Evolutionary conservation across 2,888 invertebrate genomes (phyloP).

Genomic region (Slavum lentiscoides): DNA sequence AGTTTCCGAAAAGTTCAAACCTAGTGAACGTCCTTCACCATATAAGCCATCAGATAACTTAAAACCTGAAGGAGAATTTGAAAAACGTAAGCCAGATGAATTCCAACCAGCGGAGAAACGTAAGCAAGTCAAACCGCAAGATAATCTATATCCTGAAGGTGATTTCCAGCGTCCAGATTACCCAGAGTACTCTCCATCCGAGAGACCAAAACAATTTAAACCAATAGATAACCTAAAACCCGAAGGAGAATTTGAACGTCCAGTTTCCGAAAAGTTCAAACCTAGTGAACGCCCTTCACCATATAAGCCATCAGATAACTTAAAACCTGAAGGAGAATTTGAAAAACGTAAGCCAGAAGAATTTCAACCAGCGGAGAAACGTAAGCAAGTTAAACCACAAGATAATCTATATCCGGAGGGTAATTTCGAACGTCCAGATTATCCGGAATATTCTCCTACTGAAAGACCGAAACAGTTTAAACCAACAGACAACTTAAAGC

Average conservation of each 20-base stretch:
- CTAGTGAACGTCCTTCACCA: constrained; percentile 63
- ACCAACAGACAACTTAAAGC: too few species aligned
- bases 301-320: too few species aligned
- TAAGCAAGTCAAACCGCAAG: constrained; percentile 57
- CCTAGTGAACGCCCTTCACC: too few species aligned
- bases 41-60: constrained; percentile 64
- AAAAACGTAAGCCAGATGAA: constrained; percentile 61
- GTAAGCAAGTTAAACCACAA: constrained; percentile 60
- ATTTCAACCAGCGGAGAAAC: constrained; percentile 59
- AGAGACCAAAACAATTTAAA: constrained; percentile 61
- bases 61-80: constrained; percentile 59
- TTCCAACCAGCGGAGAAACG: constrained; percentile 63
- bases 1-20: constrained; percentile 61
- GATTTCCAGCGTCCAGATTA: constrained; percentile 63
- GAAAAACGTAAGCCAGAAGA: constrained; percentile 59
- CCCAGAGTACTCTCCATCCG: constrained; percentile 61
- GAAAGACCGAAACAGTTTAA: too few species aligned
- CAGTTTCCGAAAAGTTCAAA: constrained; percentile 61
- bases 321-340: constrained; percentile 58
- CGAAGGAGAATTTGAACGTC: constrained; percentile 59
- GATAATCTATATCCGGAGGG: constrained; percentile 61
- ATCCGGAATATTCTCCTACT: too few species aligned
- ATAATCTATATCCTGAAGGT: constrained; percentile 65
- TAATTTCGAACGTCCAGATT: too few species aligned
- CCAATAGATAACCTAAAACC: constrained; percentile 65